These are phyloP conservation scores for Halictus ligatus DNA, from an alignment of 2,888 invertebrate species.

Conservation along the genomic window DNA sequence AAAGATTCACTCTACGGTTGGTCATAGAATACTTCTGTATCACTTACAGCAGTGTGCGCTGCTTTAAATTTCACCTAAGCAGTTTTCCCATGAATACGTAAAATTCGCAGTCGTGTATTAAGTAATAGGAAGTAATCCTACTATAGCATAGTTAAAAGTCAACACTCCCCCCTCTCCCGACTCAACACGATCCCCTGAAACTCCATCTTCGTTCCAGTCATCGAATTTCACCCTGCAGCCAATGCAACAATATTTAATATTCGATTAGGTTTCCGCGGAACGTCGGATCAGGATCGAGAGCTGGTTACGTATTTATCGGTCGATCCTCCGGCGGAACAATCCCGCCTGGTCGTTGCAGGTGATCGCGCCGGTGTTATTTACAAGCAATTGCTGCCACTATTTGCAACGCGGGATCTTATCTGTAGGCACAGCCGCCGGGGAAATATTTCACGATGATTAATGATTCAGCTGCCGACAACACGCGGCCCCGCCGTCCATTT, in stretches of 20 bases:
- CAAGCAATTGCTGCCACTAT: constrained; percentile 49
- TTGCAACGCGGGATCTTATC: constrained; percentile 47
- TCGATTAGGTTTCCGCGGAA: background rate
- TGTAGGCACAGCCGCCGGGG: constrained; percentile 10
- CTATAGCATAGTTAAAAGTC: too few relatives aligned
- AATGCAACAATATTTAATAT: background rate
- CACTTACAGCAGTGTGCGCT: too few relatives aligned
- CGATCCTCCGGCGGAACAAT: background rate
- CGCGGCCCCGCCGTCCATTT: constrained; percentile 40
- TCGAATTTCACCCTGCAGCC: background rate
- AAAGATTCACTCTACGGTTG: background rate
- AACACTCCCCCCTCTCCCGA: too few relatives aligned
- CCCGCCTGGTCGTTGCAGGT: constrained; percentile 28
- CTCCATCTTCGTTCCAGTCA: too few relatives aligned
- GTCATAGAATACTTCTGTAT: too few relatives aligned
- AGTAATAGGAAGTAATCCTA: too few relatives aligned
- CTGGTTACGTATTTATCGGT: background rate
- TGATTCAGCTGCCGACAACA: constrained; percentile 42
- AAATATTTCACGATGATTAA: constrained; percentile 67
- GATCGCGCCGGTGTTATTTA: constrained; percentile 46
- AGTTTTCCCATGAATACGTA: too few relatives aligned
- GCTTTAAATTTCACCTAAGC: too few relatives aligned
- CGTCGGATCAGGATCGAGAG: background rate
- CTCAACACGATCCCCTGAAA: too few relatives aligned
- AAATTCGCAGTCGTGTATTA: too few relatives aligned